Conservation (phyloP, 2,888 invertebrate species). For the Amorpha juglandis region DNA sequence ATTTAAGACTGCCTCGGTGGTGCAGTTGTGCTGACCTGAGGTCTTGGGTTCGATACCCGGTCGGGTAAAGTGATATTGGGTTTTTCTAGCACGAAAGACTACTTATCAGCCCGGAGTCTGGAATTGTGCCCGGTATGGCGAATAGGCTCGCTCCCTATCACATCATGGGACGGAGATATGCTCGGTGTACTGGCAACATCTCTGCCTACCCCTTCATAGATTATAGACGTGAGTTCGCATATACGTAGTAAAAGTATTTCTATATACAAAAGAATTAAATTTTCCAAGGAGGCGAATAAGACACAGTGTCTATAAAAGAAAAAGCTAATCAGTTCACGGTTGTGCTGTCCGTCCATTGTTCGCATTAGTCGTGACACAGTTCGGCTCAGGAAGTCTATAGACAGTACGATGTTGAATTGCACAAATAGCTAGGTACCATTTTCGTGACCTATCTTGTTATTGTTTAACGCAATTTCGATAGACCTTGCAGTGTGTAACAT, state of each 20-base stretch:
- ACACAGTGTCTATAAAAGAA: slow-evolving; percentile 6
- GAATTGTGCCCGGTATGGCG: too few relatives aligned
- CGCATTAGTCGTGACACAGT: slow-evolving; percentile 37
- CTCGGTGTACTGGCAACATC: too few relatives aligned
- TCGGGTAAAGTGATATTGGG: too few relatives aligned
- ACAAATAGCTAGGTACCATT: slow-evolving; percentile 31
- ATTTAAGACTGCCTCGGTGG: too few relatives aligned
- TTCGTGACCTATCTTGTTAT: slow-evolving; percentile 40
- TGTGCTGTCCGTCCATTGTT: slow-evolving; percentile 42
- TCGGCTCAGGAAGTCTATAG: slow-evolving; percentile 31
- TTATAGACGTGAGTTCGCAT: too few relatives aligned
- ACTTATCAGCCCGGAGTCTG: too few relatives aligned
- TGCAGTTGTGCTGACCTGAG: too few relatives aligned
- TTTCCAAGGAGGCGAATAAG: neutral
- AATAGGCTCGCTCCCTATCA: too few relatives aligned
- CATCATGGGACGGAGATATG: too few relatives aligned
- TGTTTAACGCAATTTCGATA: slow-evolving; percentile 31
- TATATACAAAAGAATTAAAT: neutral
- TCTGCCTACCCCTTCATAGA: too few relatives aligned
- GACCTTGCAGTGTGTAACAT: slow-evolving; percentile 4
- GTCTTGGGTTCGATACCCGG: too few relatives aligned
- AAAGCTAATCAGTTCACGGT: slow-evolving; percentile 8
- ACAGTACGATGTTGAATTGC: slow-evolving; percentile 30
- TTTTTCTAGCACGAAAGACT: too few relatives aligned
- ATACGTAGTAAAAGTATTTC: neutral